A percentile compares a stretch with the other conserved stretches of the same genome.
Evolutionary conservation across 2,113 vertebrate species (phyloP).

Genomic region (Merops nubicus): DNA sequence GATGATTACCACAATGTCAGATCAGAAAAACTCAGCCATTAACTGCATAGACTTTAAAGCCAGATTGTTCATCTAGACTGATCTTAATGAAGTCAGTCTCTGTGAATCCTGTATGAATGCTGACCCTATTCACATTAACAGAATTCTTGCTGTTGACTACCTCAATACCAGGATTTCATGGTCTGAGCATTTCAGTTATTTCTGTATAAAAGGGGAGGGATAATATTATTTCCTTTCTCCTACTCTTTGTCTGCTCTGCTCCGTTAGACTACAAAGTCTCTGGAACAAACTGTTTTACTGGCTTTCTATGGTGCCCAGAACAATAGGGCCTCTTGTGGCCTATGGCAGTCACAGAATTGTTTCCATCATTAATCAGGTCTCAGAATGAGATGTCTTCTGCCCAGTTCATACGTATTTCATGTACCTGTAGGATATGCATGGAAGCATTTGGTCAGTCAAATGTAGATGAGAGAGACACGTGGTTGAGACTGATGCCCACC

Average conservation of each 20-base stretch:
- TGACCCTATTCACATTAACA: background rate
- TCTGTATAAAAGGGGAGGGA: background rate
- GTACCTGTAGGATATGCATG: background rate
- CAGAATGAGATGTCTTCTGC: background rate
- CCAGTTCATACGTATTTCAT: background rate
- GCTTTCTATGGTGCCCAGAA: background rate
- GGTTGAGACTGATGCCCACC: background rate
- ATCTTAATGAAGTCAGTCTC: background rate
- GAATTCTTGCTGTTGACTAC: background rate
- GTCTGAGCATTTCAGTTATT: slow-evolving; percentile 42
- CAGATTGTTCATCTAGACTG: background rate
- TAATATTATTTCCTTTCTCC: slow-evolving; percentile 21
- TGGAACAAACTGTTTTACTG: background rate
- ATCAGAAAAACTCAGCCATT: background rate
- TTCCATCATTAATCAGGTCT: background rate
- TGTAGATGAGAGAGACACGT: background rate
- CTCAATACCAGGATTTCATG: background rate
- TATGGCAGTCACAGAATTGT: background rate
- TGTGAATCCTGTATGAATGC: background rate
- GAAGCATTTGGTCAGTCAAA: fast-evolving
- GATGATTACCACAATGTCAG: background rate
- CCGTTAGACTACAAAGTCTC: background rate
- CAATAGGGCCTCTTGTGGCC: background rate
- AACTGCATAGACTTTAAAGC: background rate
- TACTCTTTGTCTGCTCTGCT: background rate